Base-by-base conservation (phyloP, 2,797 vertebrate genomes). In the Crocidura indochinensis region DNA sequence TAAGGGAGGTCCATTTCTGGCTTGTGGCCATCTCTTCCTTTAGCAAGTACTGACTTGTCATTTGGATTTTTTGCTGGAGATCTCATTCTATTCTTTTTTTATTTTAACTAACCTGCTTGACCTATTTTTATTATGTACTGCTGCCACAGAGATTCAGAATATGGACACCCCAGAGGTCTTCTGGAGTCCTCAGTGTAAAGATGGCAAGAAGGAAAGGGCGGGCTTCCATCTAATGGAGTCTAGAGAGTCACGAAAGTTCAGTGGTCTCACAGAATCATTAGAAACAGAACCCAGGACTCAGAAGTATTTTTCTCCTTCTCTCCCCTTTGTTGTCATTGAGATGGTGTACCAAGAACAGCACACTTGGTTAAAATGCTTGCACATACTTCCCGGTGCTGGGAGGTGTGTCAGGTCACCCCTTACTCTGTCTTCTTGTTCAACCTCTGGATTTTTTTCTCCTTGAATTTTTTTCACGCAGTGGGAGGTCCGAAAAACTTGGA, bases 401-500 rank as follows among this genome's bases (percentile, higher is more conserved):
- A 4, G 17, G 22, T 4, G 17, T 60, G 56, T 8, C 56, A 20
- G 56, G 22, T 60, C 56, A 60, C 22, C 56, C 56, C 56, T 19
- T 49, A 53, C 14, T 4, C 49, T 84, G 64, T 64, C 29, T 51
- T 64, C 31, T 47, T 20, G 11, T n/a, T 19, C 49, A 19, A 26
- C 6, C 11, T 51, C 10, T 0, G 0, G 10, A 4, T 44, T 31
- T 82, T 84, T 38, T 56, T 20, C 87, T 71, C 8, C 22, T 38
- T 60, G 53, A 60, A 7, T 20, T 60, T 60, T 60, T 53, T 53
- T 53, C 51, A 73, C 19, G 1, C 29, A 38, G 0, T 64, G 46
- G 62, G 65, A 69, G 27, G 19, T 65, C 47, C 83, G 84, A 84
- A 47, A 38, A 8, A 12, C 60, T 89, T 85, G 65, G n/a, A 83